Conservation (phyloP, 2,797 vertebrate genomes). For the Calcarius lapponicus region DNA sequence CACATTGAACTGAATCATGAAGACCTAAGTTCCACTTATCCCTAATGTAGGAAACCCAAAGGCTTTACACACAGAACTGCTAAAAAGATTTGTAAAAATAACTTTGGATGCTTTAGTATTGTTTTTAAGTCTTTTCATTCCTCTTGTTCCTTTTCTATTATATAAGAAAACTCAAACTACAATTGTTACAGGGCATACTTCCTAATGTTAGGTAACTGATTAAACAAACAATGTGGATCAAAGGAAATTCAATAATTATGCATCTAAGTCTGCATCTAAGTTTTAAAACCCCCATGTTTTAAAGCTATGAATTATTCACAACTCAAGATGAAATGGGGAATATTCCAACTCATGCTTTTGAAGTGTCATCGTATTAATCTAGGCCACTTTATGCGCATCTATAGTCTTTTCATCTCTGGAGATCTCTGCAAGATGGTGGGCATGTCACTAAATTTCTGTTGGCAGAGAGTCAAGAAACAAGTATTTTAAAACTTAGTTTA, state of each 20-base stretch:
- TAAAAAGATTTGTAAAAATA: neutral
- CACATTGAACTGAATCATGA: neutral
- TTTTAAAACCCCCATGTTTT: slow-evolving; percentile 26
- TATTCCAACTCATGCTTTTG: slow-evolving; percentile 62
- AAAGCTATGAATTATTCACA: slow-evolving; percentile 72
- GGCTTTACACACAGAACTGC: neutral
- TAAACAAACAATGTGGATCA: slow-evolving; percentile 62
- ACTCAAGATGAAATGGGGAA: slow-evolving; percentile 48
- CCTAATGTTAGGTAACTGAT: slow-evolving; percentile 40
- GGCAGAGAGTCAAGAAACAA: slow-evolving; percentile 37
- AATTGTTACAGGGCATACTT: neutral
- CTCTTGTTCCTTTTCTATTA: neutral
- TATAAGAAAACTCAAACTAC: neutral
- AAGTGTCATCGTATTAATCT: slow-evolving; percentile 60
- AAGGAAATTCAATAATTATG: slow-evolving; percentile 65
- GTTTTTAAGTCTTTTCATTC: neutral
- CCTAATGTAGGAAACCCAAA: neutral
- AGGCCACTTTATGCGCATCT: slow-evolving; percentile 67
- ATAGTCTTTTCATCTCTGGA: slow-evolving; percentile 63
- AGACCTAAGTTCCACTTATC: neutral
- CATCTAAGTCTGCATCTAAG: slow-evolving; percentile 42
- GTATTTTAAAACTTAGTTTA: neutral
- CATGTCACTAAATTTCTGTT: neutral
- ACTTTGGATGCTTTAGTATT: neutral
- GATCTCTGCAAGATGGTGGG: slow-evolving; percentile 29